A percentile compares a stretch with the other conserved stretches of the same genome.
Evolutionary conservation across 2,797 vertebrate species (phyloP).

Genomic region (Pelochelys cantorii): DNA sequence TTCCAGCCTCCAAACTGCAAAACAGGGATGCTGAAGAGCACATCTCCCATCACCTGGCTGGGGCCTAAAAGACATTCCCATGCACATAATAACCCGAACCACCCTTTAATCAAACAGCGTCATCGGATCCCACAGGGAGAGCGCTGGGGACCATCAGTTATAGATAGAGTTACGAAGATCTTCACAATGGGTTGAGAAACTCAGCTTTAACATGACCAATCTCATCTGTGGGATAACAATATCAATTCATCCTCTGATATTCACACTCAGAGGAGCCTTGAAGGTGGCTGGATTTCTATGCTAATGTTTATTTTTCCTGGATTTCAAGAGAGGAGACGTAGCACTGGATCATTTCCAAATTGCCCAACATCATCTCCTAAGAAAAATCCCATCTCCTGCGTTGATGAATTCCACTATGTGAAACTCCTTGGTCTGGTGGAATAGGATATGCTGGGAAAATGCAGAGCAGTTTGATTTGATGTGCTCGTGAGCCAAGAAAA

Average conservation of each 20-base stretch:
- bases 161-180: not conserved
- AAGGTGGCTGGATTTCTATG: not conserved
- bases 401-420: not conserved
- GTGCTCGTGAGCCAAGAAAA: not conserved
- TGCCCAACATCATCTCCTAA: not conserved
- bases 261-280: not conserved
- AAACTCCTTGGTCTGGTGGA: slow-evolving; percentile 17
- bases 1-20: not conserved
- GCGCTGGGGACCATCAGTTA: not conserved
- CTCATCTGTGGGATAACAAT: rapidly evolving
- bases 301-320: not conserved
- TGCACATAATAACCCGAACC: not conserved
- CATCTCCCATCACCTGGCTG: not conserved
- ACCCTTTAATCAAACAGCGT: not conserved
- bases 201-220: not conserved
- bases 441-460: slow-evolving; percentile 53
- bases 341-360: slow-evolving; percentile 16
- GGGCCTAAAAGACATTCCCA: not conserved
- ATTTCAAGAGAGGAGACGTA: not conserved
- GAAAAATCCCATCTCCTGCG: not conserved
- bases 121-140: not conserved
- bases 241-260: not conserved
- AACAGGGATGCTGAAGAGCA: not conserved
- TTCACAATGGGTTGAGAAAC: not conserved
- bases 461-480: not conserved